Evolutionary conservation across 2,113 vertebrate species (phyloP).

Genomic region (Aspidoscelis tigris): DNA sequence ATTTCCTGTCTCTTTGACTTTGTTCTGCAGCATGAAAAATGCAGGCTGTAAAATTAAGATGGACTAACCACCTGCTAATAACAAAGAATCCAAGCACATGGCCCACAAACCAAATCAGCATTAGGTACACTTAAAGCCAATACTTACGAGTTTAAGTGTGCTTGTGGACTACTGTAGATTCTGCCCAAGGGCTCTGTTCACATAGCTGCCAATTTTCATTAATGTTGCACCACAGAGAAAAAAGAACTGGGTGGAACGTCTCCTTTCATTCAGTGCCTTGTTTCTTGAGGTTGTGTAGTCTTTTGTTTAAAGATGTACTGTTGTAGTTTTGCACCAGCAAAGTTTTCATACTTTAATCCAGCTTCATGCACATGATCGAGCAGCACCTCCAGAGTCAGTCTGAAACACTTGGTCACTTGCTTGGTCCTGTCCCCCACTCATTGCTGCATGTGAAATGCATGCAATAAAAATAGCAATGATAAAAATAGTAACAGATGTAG

Average conservation of each 20-base stretch:
- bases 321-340: conserved; percentile 10
- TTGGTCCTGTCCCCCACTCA: background rate
- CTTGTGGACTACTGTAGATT: background rate
- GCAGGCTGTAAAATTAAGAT: background rate
- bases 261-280: background rate
- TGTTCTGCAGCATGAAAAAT: background rate
- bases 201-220: background rate
- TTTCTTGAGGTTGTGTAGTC: background rate
- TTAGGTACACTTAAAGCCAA: background rate
- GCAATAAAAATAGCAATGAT: background rate
- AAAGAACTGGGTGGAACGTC: background rate
- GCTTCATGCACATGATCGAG: conserved; percentile 1
- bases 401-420: conserved; percentile 17
- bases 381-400: background rate
- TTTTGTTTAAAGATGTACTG: background rate
- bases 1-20: background rate
- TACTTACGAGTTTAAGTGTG: background rate
- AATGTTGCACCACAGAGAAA: background rate
- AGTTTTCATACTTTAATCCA: conserved; percentile 10
- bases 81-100: background rate
- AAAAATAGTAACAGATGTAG: background rate
- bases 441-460: background rate
- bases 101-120: background rate
- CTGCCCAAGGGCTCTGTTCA: background rate
- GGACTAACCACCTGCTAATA: background rate